Percentiles rank a stretch among this genome's conserved stretches.
Evolutionary conservation across 2,888 invertebrate genomes (phyloP).

Genomic region (Aphodius sticticus): DNA sequence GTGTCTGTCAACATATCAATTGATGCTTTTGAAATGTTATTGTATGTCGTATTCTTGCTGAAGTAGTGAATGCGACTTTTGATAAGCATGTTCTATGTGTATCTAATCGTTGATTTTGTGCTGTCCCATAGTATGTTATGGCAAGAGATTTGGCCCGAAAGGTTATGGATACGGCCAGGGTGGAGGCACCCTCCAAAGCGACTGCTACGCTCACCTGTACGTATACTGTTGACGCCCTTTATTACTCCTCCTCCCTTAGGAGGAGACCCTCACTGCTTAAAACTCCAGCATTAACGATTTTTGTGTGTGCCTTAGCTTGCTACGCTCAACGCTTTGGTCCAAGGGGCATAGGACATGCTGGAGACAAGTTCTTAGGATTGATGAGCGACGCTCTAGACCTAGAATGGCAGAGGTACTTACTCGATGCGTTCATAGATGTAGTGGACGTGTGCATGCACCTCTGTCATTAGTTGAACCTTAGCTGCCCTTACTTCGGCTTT

Average conservation of each 20-base stretch:
- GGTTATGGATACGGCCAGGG: conserved; percentile 98
- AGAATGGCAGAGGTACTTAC: conserved; percentile 75
- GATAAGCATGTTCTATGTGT: neutral
- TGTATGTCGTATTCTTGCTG: no score
- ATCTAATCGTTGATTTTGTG: conserved; percentile 31
- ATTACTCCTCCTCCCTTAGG: neutral
- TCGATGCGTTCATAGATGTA: neutral
- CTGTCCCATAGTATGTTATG: conserved; percentile 83
- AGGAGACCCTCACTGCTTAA: neutral
- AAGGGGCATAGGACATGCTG: conserved; percentile 92
- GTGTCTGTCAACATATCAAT: neutral
- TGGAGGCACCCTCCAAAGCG: conserved; percentile 91
- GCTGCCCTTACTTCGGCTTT: neutral
- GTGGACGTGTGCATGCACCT: conserved; percentile 30
- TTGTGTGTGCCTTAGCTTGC: conserved; percentile 72
- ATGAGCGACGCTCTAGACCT: conserved; percentile 84
- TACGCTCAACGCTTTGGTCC: conserved; percentile 96
- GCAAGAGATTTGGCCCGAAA: conserved; percentile 96
- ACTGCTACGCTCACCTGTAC: conserved; percentile 85
- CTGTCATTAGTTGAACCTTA: conserved; percentile 39
- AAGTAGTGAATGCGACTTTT: no score
- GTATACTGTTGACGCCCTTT: conserved; percentile 51
- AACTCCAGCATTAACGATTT: conserved; percentile 8
- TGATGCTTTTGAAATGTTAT: neutral
- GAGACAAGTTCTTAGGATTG: conserved; percentile 84